Conservation (phyloP, 2,888 invertebrate genomes). For the Arctia plantaginis region DNA sequence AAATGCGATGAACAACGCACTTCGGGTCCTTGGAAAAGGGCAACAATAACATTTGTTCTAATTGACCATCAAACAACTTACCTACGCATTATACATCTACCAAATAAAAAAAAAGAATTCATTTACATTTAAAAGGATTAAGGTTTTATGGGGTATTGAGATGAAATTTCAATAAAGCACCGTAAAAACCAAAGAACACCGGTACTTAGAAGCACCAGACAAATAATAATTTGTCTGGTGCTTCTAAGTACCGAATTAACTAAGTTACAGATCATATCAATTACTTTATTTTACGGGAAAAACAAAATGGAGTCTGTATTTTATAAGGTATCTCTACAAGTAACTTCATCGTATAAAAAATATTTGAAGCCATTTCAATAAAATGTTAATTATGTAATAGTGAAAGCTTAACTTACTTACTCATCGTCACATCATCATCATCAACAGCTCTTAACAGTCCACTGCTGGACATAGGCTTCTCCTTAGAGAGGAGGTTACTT, state of each 20-base stretch:
- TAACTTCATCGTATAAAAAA: background rate
- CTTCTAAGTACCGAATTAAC: background rate
- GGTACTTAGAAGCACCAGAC: too few relatives aligned
- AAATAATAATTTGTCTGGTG: background rate
- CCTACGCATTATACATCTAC: conserved; percentile 13
- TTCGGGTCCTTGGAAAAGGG: conserved; percentile 46
- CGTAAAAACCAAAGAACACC: too few relatives aligned
- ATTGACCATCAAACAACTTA: conserved; percentile 57
- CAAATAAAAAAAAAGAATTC: conserved; percentile 11
- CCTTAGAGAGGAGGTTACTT: too few relatives aligned
- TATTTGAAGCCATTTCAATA: too few relatives aligned
- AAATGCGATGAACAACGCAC: conserved; percentile 57
- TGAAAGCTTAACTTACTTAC: too few relatives aligned
- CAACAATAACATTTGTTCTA: conserved; percentile 59
- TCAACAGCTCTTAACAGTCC: too few relatives aligned
- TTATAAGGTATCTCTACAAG: background rate
- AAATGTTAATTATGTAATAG: too few relatives aligned
- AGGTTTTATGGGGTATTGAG: background rate
- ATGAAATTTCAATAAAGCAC: background rate
- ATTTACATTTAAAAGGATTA: conserved; percentile 14
- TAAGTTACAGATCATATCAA: background rate
- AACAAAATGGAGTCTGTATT: background rate
- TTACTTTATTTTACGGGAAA: background rate
- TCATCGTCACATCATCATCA: too few relatives aligned
- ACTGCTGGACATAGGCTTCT: too few relatives aligned